Evolutionary conservation across 37 sponge, comb jelly and placozoan species (phyloP), one percentile per base, ranked within the genome.

Genomic region (Aphrocallistes beatrix): DNA sequence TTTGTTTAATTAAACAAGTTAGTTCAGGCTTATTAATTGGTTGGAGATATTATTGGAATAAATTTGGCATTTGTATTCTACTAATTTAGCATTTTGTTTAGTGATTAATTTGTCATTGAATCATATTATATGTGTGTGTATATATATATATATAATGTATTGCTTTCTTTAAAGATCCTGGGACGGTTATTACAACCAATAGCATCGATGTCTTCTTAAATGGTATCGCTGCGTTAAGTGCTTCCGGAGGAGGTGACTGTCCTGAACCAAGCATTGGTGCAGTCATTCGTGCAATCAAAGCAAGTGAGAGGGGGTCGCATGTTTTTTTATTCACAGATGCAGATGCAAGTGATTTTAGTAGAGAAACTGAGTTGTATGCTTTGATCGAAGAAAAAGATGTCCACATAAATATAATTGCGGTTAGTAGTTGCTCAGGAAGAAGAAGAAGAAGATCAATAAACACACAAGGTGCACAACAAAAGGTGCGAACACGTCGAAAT

Each of bases 281-380:
- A 1, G 37, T 88, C 16, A 85, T 88, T 37, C 85, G 91, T 50
- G 91, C 91, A 37, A 48, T 86, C 16, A 23, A 38, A 19, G 88
- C 84, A 9, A 91, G 91, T 50, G 49, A 88, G 34, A 81, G 87
- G 23, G 38, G 50, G 6, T 84, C 91, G 34, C 75, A 86, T 36
- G 85, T 91, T 38, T 91, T 84, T 87, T 88, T 91, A 39, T 91
- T 86, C 51, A 91, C 91, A 10, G 89, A 91, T 84, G 91, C 91
- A 82, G 51, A 81, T 23, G 86, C 86, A 1, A 51, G 38, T 51
- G 89, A 89, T 85, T 17, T 0, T 38, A 0, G 85, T 30, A 81
- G 50, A 0, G 0, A 82, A 21, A 50, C 48, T 82, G 82, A 38
- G 38, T 82, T 82, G 0, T 6, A 0, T 10, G 51, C 75, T 37